Evolutionary conservation across 2,797 vertebrate genomes (phyloP), one percentile per base, ranked within the genome.

Genomic region (Brachymystax lenok): DNA sequence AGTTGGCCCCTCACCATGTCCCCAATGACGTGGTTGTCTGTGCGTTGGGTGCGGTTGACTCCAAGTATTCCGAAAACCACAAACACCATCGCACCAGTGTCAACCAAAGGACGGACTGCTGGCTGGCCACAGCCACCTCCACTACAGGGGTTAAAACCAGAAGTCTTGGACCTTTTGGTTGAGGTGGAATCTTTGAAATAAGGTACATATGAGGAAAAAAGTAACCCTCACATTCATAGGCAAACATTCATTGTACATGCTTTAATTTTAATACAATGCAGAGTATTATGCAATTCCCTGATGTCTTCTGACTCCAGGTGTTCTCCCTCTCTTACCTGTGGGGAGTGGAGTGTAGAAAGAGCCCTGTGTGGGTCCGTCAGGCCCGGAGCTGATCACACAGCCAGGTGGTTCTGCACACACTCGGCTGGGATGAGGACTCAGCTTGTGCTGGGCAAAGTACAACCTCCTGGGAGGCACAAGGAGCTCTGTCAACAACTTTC

Each of bases 81-180:
- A 0, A 99, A 99, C 78, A 99, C 98, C 98, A 99, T 99, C 78
- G 98, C 98, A 1, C 98, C 98, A 0, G 98, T 99, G 86, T 99
- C 97, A 1, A 99, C 98, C 80, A 99, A 95, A 0, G 98, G 98
- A 59, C 98, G 94, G 79, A 96, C 97, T 0, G 98, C 98, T 0
- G 98, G 97, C 71, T 93, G 96, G 75, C 96, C 96, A 0, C 98
- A 99, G 74, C 88, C 93, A 0, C 92, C 91, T 2, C 95, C 95
- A 73, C 95, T 86, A 77, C 98, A 99, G 0, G 98, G 98, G 81
- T 99, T 98, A 86, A 98, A 99, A 75, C 97, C 97, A 0, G 94
- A 96, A 0, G 97, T 99, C 82, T 95, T 94, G 0, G 97, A 98
- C 27, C 89, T 92, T 75, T 86, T 94, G 19, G 90, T 75, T 80